Conservation (phyloP, 2,797 vertebrate genomes). For the Falco columbarius region DNA sequence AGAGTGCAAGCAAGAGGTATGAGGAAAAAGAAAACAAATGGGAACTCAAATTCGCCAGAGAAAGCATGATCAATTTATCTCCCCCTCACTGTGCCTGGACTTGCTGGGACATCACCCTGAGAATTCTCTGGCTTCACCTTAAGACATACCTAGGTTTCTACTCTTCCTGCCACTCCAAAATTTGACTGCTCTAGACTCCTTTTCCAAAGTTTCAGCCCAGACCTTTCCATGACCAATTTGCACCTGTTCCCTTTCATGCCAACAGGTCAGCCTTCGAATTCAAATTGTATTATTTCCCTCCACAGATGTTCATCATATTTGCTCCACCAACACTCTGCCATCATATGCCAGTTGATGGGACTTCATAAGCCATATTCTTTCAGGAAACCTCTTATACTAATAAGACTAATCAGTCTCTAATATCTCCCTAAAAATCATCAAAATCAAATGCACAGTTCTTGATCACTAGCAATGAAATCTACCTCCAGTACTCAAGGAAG, state of each 20-base stretch:
- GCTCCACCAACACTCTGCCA: background rate
- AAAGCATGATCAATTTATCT: background rate
- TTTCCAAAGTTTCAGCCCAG: background rate
- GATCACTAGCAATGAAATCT: background rate
- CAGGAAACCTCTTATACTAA: background rate
- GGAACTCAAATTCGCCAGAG: background rate
- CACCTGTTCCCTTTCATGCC: background rate
- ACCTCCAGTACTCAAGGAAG: background rate
- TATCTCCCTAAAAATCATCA: background rate
- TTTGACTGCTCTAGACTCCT: background rate
- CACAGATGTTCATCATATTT: background rate
- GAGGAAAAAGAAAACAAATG: background rate
- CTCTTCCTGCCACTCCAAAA: background rate
- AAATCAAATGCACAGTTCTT: background rate
- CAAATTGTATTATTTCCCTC: background rate
- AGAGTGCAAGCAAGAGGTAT: background rate
- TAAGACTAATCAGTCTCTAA: background rate
- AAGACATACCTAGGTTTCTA: background rate
- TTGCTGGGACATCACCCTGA: background rate
- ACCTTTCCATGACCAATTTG: background rate
- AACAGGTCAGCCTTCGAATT: background rate
- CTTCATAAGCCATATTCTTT: background rate
- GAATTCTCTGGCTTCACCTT: background rate
- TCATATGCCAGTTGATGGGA: background rate
- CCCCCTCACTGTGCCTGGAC: background rate